Percentiles rank a stretch among this genome's conserved stretches.
These are phyloP conservation scores for Dermatemys mawii DNA, from an alignment of 2,113 vertebrate species.

Conservation along the genomic window DNA sequence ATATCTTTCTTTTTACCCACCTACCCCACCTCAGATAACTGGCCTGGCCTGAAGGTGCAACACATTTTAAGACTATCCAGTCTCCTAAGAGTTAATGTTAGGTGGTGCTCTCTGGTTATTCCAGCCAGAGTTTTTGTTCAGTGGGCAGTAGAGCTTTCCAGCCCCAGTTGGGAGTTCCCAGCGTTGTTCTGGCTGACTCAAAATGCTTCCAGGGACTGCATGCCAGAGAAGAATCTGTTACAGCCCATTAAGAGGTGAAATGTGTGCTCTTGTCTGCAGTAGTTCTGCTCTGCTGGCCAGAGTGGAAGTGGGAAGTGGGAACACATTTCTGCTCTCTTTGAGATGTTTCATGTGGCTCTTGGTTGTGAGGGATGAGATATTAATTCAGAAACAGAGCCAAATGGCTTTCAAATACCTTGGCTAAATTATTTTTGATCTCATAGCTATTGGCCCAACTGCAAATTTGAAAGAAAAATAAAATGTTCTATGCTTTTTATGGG, in stretches of 20 bases:
- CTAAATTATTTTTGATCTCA: neutral
- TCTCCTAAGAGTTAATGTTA: neutral
- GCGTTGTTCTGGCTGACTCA: conserved; percentile 22
- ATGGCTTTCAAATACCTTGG: neutral
- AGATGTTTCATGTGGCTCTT: neutral
- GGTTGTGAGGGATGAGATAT: neutral
- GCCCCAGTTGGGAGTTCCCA: neutral
- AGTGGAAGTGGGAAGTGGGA: fast-evolving
- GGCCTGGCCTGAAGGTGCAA: conserved; percentile 32
- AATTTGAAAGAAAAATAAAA: neutral
- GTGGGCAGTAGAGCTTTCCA: neutral
- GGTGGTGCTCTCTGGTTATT: neutral
- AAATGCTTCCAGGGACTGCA: conserved; percentile 21
- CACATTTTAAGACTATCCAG: neutral
- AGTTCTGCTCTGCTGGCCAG: neutral
- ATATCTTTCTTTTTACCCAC: neutral
- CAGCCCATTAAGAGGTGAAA: conserved; percentile 40
- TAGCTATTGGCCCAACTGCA: neutral
- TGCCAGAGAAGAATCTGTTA: neutral
- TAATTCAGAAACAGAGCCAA: neutral
- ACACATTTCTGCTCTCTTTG: neutral
- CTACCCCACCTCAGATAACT: neutral
- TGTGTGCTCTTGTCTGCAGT: conserved; percentile 19
- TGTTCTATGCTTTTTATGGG: neutral
- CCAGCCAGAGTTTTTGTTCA: neutral